Evolutionary conservation across 2,113 vertebrate species (phyloP), one percentile per base, ranked within the genome.

Genomic region (Ctenodactylus gundi): DNA sequence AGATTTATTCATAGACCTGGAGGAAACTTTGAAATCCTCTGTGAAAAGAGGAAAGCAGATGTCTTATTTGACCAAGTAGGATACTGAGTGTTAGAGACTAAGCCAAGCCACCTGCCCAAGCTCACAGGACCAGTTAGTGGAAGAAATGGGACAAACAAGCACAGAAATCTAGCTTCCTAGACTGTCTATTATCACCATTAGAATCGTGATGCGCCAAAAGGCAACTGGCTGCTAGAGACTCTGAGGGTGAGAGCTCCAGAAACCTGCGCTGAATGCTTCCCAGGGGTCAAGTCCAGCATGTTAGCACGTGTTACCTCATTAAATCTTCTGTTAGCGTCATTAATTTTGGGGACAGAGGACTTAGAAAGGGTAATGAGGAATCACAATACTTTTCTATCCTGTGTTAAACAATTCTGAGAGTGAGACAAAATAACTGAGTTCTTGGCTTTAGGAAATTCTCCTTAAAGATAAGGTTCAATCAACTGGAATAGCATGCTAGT

Each of bases 1-100:
- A 91, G 86, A 82, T 80, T 46, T 86, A 91, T 91, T 85, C 76
- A 70, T 1, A 94, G 49, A 44, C 41, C 64, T 64, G 7, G 84
- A 93, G 64, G 57, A 91, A 49, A 68, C 7, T 31, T 70, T 55
- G 29, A n/a, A 73, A 55, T 68, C 23, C 67, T 77, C 57, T 64
- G 15, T 73, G 53, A 87, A n/a, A 87, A 7, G 44, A 65, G 18
- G 46, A 84, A 83, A 88, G 10, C 34, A 36, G 65, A 77, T 55
- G 29, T 60, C 68, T 82, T 31, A 92, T 94, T 90, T 85, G 36
- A 65, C 34, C 34, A 62, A 76, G 7, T 0, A 70, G 36, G 41
- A 95, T 39, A 73, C 9, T 3, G 1, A 91, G 53, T 80, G 73
- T 15, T 49, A 92, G 27, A 93, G 7, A 95, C n/a, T n/a, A n/a